These are phyloP conservation scores for Phoxinus phoxinus DNA, from an alignment of 2,113 vertebrate genomes.

Conservation along the genomic window DNA sequence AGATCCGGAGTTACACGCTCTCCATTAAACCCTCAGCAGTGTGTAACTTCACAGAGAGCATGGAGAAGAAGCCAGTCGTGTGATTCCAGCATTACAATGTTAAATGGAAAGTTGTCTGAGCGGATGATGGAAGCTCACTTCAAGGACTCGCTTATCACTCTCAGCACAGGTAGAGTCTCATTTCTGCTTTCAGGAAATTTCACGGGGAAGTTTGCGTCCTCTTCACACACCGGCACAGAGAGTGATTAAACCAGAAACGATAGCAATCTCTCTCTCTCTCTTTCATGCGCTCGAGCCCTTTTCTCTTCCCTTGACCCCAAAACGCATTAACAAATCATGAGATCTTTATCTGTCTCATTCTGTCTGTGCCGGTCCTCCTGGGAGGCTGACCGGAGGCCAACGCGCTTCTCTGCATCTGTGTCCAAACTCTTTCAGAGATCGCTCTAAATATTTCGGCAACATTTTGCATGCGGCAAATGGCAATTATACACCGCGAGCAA, in stretches of 20 bases:
- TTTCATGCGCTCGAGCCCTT: neutral
- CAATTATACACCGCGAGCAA: neutral
- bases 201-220: slow-evolving; percentile 36
- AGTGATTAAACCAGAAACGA: slow-evolving; percentile 52
- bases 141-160: slow-evolving; percentile 57
- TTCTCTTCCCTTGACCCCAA: slow-evolving; percentile 29
- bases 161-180: slow-evolving; percentile 48
- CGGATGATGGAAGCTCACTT: slow-evolving; percentile 36
- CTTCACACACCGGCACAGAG: slow-evolving; percentile 41
- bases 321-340: slow-evolving; percentile 54
- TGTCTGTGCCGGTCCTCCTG: slow-evolving; percentile 7
- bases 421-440: slow-evolving; percentile 4
- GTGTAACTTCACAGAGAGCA: neutral
- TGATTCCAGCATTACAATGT: neutral
- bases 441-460: neutral
- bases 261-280: slow-evolving; percentile 46
- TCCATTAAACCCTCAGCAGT: neutral
- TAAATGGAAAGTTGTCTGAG: neutral
- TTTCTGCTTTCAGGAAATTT: slow-evolving; percentile 24
- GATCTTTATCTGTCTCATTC: slow-evolving; percentile 44
- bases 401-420: neutral
- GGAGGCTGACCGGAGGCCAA: slow-evolving; percentile 23
- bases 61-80: neutral
- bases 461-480: neutral
- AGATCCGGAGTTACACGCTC: neutral